phyloP scores from a whole-genome alignment of 2,888 invertebrate genomes.

The Trypoxylon attenuatum region DNA sequence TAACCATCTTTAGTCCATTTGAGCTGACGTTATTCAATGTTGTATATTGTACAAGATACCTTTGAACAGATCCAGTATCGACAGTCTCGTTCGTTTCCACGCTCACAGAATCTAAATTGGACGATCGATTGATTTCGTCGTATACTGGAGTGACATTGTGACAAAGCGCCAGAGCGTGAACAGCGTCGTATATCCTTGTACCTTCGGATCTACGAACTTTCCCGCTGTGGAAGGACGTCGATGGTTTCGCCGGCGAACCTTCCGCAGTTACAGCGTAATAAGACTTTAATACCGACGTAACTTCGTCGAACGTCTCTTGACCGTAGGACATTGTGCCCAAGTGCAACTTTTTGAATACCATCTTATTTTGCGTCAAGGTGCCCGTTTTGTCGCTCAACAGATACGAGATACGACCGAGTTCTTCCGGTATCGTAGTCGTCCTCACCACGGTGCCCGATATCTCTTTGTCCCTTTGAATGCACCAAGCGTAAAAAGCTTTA shows the following conservation, averaged over 20 bases:
- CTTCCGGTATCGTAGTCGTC: constrained; percentile 98
- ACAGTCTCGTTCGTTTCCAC: constrained; percentile 67
- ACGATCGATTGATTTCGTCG: constrained; percentile 76
- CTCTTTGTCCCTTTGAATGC: constrained; percentile 93
- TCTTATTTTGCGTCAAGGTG: constrained; percentile 98
- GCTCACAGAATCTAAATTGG: constrained; percentile 66
- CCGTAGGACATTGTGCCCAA: constrained; percentile 95
- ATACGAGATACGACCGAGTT: constrained; percentile 96
- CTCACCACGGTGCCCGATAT: constrained; percentile 97
- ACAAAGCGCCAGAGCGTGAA: constrained; percentile 95
- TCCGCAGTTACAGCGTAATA: constrained; percentile 61
- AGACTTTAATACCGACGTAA: constrained; percentile 69
- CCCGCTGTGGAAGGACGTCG: constrained; percentile 52
- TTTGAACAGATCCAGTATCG: constrained; percentile 71
- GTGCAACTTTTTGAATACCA: constrained; percentile 97
- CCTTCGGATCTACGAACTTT: constrained; percentile 82
- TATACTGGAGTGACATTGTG: constrained; percentile 99
- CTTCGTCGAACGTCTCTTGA: constrained; percentile 89
- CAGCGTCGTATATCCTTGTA: constrained; percentile 89
- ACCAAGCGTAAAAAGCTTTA: constrained; percentile 97
- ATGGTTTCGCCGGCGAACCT: constrained; percentile 55
- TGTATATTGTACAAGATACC: constrained; percentile 44
- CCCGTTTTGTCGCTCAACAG: constrained; percentile 99
- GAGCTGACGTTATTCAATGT: background rate
- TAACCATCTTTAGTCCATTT: too few species aligned